Evolutionary conservation across 2,113 vertebrate species (phyloP).

Genomic region (Oreochromis spilurus): DNA sequence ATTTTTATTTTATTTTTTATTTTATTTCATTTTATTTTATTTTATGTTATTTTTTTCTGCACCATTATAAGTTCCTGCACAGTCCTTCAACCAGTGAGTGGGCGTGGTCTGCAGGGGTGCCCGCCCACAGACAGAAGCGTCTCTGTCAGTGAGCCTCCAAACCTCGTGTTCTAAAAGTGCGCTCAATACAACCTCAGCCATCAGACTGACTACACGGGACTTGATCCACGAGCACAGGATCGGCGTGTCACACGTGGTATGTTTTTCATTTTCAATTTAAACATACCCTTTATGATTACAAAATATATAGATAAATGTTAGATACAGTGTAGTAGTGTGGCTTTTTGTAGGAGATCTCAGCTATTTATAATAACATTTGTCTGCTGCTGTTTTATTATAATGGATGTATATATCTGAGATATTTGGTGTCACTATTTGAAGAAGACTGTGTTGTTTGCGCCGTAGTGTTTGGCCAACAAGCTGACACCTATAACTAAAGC

Average conservation of each 20-base stretch:
- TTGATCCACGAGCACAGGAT: background rate
- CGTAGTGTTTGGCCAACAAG: background rate
- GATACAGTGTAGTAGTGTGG: background rate
- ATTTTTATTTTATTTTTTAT: background rate
- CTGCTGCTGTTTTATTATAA: background rate
- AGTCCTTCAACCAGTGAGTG: background rate
- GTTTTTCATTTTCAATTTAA: background rate
- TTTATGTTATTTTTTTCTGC: background rate
- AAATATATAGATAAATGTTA: background rate
- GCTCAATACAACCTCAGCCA: slow-evolving; percentile 48
- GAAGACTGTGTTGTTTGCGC: background rate
- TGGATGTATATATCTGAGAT: background rate
- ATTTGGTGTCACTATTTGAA: background rate
- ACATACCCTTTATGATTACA: background rate
- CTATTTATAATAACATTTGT: background rate
- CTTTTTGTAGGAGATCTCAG: background rate
- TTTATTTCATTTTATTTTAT: background rate
- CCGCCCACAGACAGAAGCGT: slow-evolving; percentile 59
- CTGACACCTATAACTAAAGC: background rate
- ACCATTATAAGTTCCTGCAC: background rate
- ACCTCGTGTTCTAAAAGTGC: slow-evolving; percentile 52
- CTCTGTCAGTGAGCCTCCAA: slow-evolving; percentile 31
- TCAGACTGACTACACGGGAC: background rate
- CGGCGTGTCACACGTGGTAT: background rate
- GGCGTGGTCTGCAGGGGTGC: slow-evolving; percentile 32